Base-by-base conservation (phyloP, 2,113 vertebrate genomes). In the Salvelinus fontinalis region DNA sequence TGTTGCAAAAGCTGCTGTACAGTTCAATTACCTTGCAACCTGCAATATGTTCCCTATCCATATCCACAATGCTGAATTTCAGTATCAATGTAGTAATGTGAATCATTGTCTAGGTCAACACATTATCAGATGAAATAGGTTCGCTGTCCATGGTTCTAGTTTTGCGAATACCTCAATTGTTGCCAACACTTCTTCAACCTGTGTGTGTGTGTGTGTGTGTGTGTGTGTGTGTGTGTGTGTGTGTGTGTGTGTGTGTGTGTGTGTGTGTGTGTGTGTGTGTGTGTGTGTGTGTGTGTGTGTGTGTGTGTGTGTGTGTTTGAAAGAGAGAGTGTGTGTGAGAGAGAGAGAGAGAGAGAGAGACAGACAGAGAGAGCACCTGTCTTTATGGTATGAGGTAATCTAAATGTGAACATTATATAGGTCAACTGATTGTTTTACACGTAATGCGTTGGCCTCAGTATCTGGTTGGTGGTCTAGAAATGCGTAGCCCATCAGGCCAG, bases 101-200 rank as follows among this genome's bases (percentile, higher is more conserved):
- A 44, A 44, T 44, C 39, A 44, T 11, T 44, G 59, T 62, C 59
- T 22, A 8, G 13, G 51, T 62, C n/a, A 62, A 22, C 59, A 24
- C 18, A 2, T 11, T 22, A 11, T 44, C 59, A n/a, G 9, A 62
- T 62, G 5, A 20, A 18, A 9, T n/a, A 13, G 16, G 20, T 71
- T 27, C 31, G 60, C 79, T 81, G 79, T 81, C 79, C 79, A 77
- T 77, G 79, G 79, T 81, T 67, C 71, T 81, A 51, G 79, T 79
- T 79, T 26, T 79, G 66, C 7, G 0, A 34, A 29, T 4, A 31
- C 3, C 16, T 67, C 14, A 13, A 26, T 16, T 67, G 26, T 5
- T 27, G 26, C 65, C 65, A 67, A 29, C 13, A 22, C 27, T 67
- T 39, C 29, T 31, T 20, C 31, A 18, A 67, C 66, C 7, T 34